A percentile compares a stretch with the other conserved stretches of the same genome.
These are phyloP conservation scores for Drusus annulatus DNA, from an alignment of 1,140 invertebrate species.

Conservation along the genomic window DNA sequence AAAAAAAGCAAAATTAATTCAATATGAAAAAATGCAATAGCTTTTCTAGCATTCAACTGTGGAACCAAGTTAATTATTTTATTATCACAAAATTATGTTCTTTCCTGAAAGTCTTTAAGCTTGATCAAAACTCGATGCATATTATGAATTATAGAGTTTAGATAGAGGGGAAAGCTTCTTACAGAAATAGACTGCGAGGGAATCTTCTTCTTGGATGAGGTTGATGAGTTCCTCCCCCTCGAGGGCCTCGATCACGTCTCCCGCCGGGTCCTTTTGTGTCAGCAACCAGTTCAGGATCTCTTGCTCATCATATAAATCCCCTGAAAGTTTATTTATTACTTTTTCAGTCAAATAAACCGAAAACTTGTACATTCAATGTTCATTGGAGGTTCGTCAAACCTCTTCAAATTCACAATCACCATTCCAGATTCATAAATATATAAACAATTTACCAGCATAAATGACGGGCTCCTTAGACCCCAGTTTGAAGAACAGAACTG, in stretches of 20 bases:
- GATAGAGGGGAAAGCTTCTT: slow-evolving; percentile 68
- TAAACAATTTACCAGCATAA: slow-evolving; percentile 82
- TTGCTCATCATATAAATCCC: slow-evolving; percentile 91
- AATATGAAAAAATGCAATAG: not conserved
- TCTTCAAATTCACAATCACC: not conserved
- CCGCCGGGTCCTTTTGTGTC: slow-evolving; percentile 91
- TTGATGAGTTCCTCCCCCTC: slow-evolving; percentile 87
- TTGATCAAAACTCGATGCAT: slow-evolving; percentile 24
- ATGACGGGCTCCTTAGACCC: slow-evolving; percentile 93
- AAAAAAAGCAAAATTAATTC: slow-evolving; percentile 3
- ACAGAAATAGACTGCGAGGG: slow-evolving; percentile 94
- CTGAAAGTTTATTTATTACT: slow-evolving; percentile 64
- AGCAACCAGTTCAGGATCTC: slow-evolving; percentile 91
- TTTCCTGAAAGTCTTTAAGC: not conserved
- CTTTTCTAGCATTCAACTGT: slow-evolving; percentile 14
- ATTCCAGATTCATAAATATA: not conserved
- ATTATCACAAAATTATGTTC: slow-evolving; percentile 2
- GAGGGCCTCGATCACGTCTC: slow-evolving; percentile 91
- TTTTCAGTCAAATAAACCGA: too few relatives aligned
- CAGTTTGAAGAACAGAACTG: slow-evolving; percentile 90
- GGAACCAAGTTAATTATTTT: slow-evolving; percentile 6
- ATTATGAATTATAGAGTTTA: slow-evolving; percentile 7
- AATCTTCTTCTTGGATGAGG: slow-evolving; percentile 86
- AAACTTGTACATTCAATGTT: not conserved
- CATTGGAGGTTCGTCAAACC: not conserved